Evolutionary conservation across 2,797 vertebrate species (phyloP).

Genomic region (Pogonophryne albipinna): DNA sequence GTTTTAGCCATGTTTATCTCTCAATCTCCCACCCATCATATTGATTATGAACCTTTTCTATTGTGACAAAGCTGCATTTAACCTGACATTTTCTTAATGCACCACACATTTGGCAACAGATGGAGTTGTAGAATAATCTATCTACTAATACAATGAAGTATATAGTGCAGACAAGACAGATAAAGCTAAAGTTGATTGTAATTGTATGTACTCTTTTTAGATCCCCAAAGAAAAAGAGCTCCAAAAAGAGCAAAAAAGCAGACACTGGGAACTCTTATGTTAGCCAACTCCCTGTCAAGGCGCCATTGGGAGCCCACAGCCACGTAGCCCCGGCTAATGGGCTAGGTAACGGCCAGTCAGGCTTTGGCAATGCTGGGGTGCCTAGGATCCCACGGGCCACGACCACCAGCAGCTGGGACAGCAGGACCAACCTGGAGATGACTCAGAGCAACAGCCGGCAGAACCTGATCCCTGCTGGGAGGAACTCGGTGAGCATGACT

Average conservation of each 20-base stretch:
- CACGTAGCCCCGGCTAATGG: neutral
- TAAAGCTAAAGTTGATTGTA: neutral
- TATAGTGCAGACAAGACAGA: neutral
- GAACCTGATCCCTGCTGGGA: conserved; percentile 26
- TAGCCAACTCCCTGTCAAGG: conserved; percentile 25
- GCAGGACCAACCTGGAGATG: conserved; percentile 70
- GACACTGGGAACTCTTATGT: conserved; percentile 7
- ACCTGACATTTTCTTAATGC: neutral
- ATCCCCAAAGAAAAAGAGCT: conserved; percentile 49
- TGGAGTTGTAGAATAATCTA: neutral
- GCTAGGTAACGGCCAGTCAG: neutral
- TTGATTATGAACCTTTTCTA: conserved; percentile 2
- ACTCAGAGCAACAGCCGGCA: conserved; percentile 51
- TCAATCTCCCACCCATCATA: neutral
- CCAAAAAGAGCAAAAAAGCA: conserved; percentile 22
- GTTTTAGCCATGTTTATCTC: too few relatives aligned
- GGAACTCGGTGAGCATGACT: conserved; percentile 46
- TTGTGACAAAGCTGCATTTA: neutral
- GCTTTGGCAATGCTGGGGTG: conserved; percentile 16
- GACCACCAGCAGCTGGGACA: conserved; percentile 30
- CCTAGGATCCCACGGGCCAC: conserved; percentile 70
- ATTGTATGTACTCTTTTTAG: conserved; percentile 37
- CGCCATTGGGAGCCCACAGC: neutral
- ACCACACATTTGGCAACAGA: neutral
- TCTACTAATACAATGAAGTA: neutral